phyloP scores from a whole-genome alignment of 2,113 vertebrate species.

The Rhagologus leucostigma region DNA sequence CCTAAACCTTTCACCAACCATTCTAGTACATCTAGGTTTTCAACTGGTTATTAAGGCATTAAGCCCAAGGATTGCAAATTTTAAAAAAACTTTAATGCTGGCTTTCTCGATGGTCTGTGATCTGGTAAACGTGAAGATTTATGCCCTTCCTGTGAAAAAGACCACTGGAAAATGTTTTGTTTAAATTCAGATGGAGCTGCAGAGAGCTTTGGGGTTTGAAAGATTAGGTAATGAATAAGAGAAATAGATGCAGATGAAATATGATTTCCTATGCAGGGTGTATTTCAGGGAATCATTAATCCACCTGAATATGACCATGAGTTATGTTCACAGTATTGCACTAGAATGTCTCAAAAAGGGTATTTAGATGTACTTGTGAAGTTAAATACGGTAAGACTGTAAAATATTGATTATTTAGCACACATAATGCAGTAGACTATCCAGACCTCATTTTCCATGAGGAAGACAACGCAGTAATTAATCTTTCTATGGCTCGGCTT shows the following conservation, averaged over 20 bases:
- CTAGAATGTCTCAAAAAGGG: conserved; percentile 63
- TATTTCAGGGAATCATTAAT: conserved; percentile 71
- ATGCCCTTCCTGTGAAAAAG: background rate
- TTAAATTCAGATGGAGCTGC: conserved; percentile 53
- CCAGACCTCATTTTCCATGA: conserved; percentile 64
- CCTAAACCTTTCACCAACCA: background rate
- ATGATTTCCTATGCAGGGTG: conserved; percentile 47
- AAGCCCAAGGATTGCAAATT: background rate
- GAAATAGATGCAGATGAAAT: conserved; percentile 68
- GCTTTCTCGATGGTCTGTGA: background rate
- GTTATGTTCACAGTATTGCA: conserved; percentile 58
- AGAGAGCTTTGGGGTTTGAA: conserved; percentile 48
- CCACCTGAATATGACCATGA: conserved; percentile 62
- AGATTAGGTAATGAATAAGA: conserved; percentile 67
- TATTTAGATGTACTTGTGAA: conserved; percentile 65
- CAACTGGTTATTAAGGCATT: background rate
- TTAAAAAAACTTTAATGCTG: background rate
- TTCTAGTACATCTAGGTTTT: background rate
- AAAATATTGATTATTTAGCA: conserved; percentile 72
- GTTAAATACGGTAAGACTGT: conserved; percentile 64
- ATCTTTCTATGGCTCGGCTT: conserved; percentile 52
- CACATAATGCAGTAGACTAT: conserved; percentile 57
- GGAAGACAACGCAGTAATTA: conserved; percentile 63
- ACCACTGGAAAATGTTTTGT: conserved; percentile 41
- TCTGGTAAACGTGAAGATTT: conserved; percentile 28